A percentile compares a stretch with the other conserved stretches of the same genome.
phyloP scores from a whole-genome alignment of 2,888 invertebrate species.

The Plagodis dolabraria region DNA sequence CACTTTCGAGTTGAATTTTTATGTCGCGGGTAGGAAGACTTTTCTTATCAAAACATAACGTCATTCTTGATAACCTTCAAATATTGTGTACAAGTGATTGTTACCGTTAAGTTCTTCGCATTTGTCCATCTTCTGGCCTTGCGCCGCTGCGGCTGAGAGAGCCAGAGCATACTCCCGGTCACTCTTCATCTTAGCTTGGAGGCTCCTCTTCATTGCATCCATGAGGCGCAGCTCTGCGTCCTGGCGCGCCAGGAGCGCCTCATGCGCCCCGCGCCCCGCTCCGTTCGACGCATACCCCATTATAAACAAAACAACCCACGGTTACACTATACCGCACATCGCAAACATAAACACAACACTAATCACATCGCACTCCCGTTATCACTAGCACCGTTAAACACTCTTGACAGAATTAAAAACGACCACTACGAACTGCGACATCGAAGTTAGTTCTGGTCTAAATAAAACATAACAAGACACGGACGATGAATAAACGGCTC shows the following conservation, averaged over 20 bases:
- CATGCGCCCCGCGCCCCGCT: slow-evolving; percentile 95
- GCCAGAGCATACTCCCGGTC: slow-evolving; percentile 96
- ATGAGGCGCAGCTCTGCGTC: slow-evolving; percentile 96
- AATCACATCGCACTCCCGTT: slow-evolving; percentile 74
- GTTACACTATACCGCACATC: slow-evolving; percentile 68
- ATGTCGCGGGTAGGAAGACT: no score
- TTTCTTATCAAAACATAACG: no score
- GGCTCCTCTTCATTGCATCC: slow-evolving; percentile 95
- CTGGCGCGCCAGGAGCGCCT: slow-evolving; percentile 94
- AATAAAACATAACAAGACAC: slow-evolving; percentile 28
- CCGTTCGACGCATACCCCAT: slow-evolving; percentile 95
- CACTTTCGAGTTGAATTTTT: no score
- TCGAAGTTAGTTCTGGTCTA: slow-evolving; percentile 19
- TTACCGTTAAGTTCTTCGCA: slow-evolving; percentile 89
- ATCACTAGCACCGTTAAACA: slow-evolving; percentile 64
- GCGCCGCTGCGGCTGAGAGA: slow-evolving; percentile 91
- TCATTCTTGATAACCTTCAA: no score
- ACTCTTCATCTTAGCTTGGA: slow-evolving; percentile 94
- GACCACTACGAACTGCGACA: slow-evolving; percentile 40
- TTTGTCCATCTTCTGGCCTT: slow-evolving; percentile 93
- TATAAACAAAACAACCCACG: slow-evolving; percentile 56
- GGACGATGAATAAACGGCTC: slow-evolving; percentile 14
- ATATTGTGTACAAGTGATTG: neutral
- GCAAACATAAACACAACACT: slow-evolving; percentile 76
- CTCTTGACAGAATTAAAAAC: slow-evolving; percentile 52